Evolutionary conservation across 1,140 invertebrate genomes (phyloP).

Genomic region (Manduca sexta): DNA sequence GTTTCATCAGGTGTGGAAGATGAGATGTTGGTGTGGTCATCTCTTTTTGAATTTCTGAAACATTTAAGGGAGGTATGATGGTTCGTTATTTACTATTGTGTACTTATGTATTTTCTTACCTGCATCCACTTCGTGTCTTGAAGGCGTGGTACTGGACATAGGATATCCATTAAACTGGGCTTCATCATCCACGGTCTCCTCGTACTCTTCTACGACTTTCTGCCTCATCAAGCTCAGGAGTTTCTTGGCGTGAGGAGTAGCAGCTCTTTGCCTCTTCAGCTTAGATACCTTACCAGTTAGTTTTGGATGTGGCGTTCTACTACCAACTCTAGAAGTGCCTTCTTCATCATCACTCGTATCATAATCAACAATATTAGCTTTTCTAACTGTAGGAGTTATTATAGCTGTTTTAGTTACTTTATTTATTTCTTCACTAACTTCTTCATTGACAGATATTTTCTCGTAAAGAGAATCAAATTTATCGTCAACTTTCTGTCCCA

Average conservation of each 20-base stretch:
- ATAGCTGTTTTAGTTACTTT: conserved; percentile 53
- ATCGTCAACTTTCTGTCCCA: conserved; percentile 29
- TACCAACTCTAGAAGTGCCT: conserved; percentile 19
- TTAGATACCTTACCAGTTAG: conserved; percentile 35
- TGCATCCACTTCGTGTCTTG: conserved; percentile 26
- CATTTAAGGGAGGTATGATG: not conserved
- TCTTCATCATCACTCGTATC: conserved; percentile 51
- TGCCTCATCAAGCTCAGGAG: conserved; percentile 33
- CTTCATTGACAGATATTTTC: conserved; percentile 33
- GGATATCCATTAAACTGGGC: conserved; percentile 19
- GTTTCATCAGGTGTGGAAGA: conserved; percentile 32
- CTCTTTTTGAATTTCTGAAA: conserved; percentile 40
- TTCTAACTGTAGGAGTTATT: conserved; percentile 52
- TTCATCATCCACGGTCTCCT: conserved; percentile 32
- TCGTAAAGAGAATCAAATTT: conserved; percentile 57
- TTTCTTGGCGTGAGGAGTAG: conserved; percentile 51
- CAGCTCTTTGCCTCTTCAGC: conserved; percentile 32
- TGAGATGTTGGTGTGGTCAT: conserved; percentile 54
- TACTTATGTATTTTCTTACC: conserved; percentile 24
- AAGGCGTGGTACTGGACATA: conserved; percentile 30
- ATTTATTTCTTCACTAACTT: conserved; percentile 49
- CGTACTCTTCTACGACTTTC: conserved; percentile 40
- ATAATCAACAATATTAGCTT: conserved; percentile 54
- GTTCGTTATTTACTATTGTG: not conserved
- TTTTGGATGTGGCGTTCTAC: conserved; percentile 37